phyloP scores from a whole-genome alignment of 2,113 vertebrate genomes.

The Scortum barcoo region DNA sequence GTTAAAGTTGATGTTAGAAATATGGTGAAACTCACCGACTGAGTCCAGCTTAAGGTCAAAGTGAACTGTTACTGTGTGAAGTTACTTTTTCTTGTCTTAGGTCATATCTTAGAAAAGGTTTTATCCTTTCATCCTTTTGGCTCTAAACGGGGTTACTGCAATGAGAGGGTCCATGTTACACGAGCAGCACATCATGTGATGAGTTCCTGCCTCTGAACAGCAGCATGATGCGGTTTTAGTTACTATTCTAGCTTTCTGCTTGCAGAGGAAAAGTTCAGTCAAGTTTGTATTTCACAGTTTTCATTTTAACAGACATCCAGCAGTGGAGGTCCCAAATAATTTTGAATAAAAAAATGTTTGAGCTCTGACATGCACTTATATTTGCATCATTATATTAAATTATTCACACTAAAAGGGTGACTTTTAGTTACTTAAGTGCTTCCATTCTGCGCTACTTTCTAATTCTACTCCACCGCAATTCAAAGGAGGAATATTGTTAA shows the following conservation, averaged over 20 bases:
- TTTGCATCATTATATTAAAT: background rate
- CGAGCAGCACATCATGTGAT: background rate
- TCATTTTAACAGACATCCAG: constrained; percentile 20
- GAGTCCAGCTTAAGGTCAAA: background rate
- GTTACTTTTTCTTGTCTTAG: constrained; percentile 10
- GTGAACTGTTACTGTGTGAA: background rate
- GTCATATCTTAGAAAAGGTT: background rate
- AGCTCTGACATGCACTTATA: background rate
- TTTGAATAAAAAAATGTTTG: constrained; percentile 62
- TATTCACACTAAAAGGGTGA: background rate
- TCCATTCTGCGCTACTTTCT: background rate
- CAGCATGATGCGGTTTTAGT: background rate
- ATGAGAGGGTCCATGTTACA: background rate
- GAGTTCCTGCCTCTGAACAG: background rate
- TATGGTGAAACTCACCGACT: background rate
- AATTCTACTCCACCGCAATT: background rate
- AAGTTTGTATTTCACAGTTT: constrained; percentile 15
- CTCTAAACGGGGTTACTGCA: constrained; percentile 4
- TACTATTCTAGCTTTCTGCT: background rate
- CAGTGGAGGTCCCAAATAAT: constrained; percentile 1
- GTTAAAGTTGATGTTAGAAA: background rate
- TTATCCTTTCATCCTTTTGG: background rate
- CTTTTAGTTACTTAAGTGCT: background rate
- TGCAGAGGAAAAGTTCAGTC: background rate
- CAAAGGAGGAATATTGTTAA: background rate